phyloP scores from a whole-genome alignment of 2,113 vertebrate genomes.

The Stigmatopora argus region DNA sequence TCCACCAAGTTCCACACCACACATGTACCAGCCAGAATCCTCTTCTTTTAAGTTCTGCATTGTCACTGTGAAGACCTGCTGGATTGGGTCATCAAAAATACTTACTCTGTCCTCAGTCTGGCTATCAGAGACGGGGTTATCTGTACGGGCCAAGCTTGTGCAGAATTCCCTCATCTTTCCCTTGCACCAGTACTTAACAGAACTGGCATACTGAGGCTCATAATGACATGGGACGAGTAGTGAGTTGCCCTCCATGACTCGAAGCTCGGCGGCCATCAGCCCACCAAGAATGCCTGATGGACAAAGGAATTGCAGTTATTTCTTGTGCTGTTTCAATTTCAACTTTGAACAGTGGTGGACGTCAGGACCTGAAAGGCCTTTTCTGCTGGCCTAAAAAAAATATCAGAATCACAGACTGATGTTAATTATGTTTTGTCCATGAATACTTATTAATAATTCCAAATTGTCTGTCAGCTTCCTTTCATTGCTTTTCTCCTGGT shows the following conservation, averaged over 20 bases:
- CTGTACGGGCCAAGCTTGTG: conserved; percentile 56
- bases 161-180: conserved; percentile 64
- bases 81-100: conserved; percentile 58
- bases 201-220: conserved; percentile 53
- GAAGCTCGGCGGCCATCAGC: conserved; percentile 38
- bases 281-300: conserved; percentile 40
- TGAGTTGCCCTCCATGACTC: conserved; percentile 57
- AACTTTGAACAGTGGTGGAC: too few species aligned
- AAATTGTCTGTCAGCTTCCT: too few species aligned
- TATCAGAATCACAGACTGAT: too few species aligned
- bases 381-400: too few species aligned
- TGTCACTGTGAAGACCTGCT: conserved; percentile 64
- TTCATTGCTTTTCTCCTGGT: too few species aligned
- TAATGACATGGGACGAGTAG: conserved; percentile 64
- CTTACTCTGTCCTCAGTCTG: conserved; percentile 31
- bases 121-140: conserved; percentile 2
- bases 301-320: conserved; percentile 5
- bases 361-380: too few species aligned
- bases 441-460: too few species aligned
- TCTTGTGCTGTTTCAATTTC: conserved; percentile 3
- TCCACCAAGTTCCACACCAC: conserved; percentile 60
- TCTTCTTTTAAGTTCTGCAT: conserved; percentile 55
- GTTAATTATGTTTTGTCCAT: too few species aligned
- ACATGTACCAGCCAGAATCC: conserved; percentile 68
- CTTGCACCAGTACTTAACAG: conserved; percentile 72